Evolutionary conservation across 2,113 vertebrate species (phyloP), one percentile per base, ranked within the genome.

Genomic region (Ceyx cyanopectus): DNA sequence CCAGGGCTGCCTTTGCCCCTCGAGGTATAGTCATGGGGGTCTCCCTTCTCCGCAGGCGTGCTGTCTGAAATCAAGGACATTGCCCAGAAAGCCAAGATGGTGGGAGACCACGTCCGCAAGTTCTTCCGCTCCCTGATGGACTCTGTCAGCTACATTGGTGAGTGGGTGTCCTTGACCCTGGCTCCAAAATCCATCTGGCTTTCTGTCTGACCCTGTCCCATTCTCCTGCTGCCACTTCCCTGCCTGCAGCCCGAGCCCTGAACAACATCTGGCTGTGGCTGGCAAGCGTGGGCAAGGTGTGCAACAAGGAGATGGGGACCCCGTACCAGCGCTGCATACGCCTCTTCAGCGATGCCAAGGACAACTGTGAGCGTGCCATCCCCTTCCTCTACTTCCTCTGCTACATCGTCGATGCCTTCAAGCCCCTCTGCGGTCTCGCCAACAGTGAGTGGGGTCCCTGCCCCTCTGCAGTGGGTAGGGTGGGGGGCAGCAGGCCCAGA

Each of bases 221-320:
- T 26, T 61, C 34, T 6, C 43, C 37, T 13, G 1, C 16, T 14
- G 19, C 20, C 43, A 37, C 37, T 32, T 58, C 41, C 14, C 22
- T 4, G 30, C 62, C 66, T 1, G 5, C 97, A 99, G 99, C 97
- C 74, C 97, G 97, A 46, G 84, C 90, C 34, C 97, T 99, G 60
- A 97, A 90, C 67, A 99, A 98, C 0, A 97, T 98, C 37, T 97
- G 98, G 89, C 92, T 95, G 45, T 99, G 99, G 98, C 95, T 99
- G 68, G 78, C 91, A 1, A 96, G 92, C 57, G 90, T 99, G 0
- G 98, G 98, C 0, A 91, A 96, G 0, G 7, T 98, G 17, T 99
- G 99, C 61, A 99, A 99, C 62, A 27, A 77, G 0, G 97, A 98
- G 48, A 73, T 99, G 93, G 98, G 98, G 8, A 75, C 95, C 1